Evolutionary conservation across 1,140 invertebrate species (phyloP), one percentile per base, ranked within the genome.

Genomic region (Temnothorax curvispinosus): DNA sequence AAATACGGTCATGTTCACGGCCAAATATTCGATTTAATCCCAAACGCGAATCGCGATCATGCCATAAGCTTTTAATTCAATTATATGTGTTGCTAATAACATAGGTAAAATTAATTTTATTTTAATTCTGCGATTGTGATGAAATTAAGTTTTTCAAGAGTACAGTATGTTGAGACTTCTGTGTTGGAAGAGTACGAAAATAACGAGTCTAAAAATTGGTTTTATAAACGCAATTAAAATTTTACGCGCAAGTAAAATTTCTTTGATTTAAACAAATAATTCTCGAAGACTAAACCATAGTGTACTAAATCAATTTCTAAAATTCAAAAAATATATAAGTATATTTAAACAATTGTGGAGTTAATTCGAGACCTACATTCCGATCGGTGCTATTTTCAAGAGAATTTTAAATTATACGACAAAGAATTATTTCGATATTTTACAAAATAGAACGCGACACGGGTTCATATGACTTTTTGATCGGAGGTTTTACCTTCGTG

Each of bases 401-500:
- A 41, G 1, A 5, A 21, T 69, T 27, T 41, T 41, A 41, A 27
- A 69, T 27, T 41, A 41, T 3, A 41, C 5, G 9, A 56, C 41
- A 6, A 75, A 44, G 13, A 27, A 27, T 44, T n/a, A 41, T 38
- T 15, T 56, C 3, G 21, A 27, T 27, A 7, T 47, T 9, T 47
- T 47, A 13, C 3, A 47, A 47, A 13, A 13, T 47, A 56, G 1
- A 2, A 74, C 54, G 15, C 5, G 21, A 9, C 13, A 50, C 9
- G 27, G 41, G 3, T 67, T 64, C 0, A 13, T 4, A 13, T 15
- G 15, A 44, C 0, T 47, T n/a, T 38, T 44, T 11, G n/a, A 11
- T 1, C 4, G 3, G 3, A 50, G 2, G 64, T 18, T 58, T 92
- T 94, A 94, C 94, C 94, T 94, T 93, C 6, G 90, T 88, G 52